phyloP scores from a whole-genome alignment of 2,797 vertebrate species.

The Serranus cabrilla region DNA sequence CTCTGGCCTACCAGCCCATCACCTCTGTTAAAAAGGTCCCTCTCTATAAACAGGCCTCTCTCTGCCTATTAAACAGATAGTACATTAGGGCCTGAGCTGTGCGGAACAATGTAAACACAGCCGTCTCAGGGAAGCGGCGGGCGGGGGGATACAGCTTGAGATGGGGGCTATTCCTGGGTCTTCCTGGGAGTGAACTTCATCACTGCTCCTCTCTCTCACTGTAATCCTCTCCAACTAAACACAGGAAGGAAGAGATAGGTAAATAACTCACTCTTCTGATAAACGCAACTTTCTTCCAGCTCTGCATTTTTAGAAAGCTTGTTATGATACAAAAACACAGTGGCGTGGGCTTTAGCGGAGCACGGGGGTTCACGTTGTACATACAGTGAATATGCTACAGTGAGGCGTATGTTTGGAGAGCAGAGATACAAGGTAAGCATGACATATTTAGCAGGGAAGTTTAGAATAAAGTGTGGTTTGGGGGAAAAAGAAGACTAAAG shows the following conservation, averaged over 20 bases:
- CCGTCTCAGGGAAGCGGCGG: constrained; percentile 62
- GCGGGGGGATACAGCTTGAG: background rate
- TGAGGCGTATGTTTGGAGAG: constrained; percentile 41
- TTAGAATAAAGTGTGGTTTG: constrained; percentile 14
- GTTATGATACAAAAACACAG: constrained; percentile 53
- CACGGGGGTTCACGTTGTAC: constrained; percentile 11
- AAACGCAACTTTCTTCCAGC: constrained; percentile 56
- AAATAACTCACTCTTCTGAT: constrained; percentile 80
- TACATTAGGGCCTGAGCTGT: constrained; percentile 79
- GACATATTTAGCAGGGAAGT: constrained; percentile 18
- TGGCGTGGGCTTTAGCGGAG: constrained; percentile 2
- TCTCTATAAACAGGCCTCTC: constrained; percentile 82
- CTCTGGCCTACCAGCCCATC: constrained; percentile 75
- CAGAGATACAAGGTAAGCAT: constrained; percentile 34
- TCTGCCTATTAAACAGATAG: constrained; percentile 82
- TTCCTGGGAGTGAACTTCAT: constrained; percentile 81
- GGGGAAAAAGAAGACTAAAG: constrained; percentile 27
- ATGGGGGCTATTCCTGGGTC: constrained; percentile 67
- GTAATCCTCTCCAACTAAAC: constrained; percentile 82
- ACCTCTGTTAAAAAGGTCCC: constrained; percentile 76
- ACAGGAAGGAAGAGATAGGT: constrained; percentile 85
- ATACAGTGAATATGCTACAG: constrained; percentile 32
- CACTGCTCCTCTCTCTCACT: constrained; percentile 59
- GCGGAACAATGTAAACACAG: constrained; percentile 82
- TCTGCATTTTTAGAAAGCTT: constrained; percentile 35